Evolutionary conservation across 1,140 invertebrate genomes (phyloP).

Genomic region (Heliconius congener): DNA sequence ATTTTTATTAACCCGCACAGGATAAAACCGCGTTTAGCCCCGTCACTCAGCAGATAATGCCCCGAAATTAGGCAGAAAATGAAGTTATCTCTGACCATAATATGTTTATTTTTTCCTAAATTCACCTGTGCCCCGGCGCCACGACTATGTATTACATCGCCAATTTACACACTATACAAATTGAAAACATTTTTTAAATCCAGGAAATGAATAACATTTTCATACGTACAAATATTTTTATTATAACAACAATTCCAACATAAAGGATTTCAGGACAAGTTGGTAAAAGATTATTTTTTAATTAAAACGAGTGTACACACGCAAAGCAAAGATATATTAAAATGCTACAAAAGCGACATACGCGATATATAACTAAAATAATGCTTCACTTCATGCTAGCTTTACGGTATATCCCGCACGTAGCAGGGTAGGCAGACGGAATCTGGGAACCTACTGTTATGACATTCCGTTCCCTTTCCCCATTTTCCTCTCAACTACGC

Average conservation of each 20-base stretch:
- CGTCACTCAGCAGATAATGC: no score
- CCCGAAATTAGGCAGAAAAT: no score
- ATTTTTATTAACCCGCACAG: no score
- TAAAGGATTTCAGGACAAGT: slow-evolving; percentile 1
- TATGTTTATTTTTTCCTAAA: no score
- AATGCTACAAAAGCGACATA: slow-evolving; percentile 4
- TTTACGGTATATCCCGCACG: no score
- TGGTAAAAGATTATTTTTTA: slow-evolving; percentile 1
- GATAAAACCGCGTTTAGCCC: no score
- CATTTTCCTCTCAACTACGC: background rate
- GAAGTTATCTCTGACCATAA: no score
- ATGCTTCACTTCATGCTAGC: background rate
- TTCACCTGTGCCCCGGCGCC: no score
- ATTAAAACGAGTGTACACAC: slow-evolving; percentile 1
- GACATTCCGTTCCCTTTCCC: no score
- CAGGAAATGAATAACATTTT: background rate
- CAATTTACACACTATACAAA: background rate
- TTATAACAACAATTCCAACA: background rate
- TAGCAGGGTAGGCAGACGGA: no score
- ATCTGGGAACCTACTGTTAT: no score
- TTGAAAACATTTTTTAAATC: background rate
- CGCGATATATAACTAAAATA: background rate
- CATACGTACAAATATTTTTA: background rate
- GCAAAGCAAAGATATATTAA: slow-evolving; percentile 10
- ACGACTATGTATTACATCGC: no score